Conservation (phyloP, 2,113 vertebrate genomes). For the Circaetus cinerascens region DNA sequence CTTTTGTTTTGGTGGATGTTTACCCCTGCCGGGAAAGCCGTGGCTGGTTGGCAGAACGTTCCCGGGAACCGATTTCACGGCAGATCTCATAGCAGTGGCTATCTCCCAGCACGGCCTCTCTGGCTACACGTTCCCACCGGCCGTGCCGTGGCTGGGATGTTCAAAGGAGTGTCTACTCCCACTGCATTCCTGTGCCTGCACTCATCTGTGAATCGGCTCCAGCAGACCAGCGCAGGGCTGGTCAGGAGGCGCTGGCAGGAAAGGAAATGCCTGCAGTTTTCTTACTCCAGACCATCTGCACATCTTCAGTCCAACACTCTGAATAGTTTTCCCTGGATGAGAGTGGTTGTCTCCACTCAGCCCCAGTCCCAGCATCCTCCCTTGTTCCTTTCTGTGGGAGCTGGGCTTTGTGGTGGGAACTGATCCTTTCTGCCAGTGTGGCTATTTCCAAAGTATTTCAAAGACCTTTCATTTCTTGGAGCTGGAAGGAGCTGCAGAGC, state of each 20-base stretch:
- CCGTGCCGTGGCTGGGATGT: not conserved
- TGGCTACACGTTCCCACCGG: not conserved
- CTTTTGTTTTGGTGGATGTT: slow-evolving; percentile 31
- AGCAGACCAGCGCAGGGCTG: not conserved
- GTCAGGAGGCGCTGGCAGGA: not conserved
- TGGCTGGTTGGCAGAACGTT: slow-evolving; percentile 36
- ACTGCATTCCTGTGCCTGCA: slow-evolving; percentile 38
- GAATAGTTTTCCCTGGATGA: not conserved
- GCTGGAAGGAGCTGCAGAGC: not conserved
- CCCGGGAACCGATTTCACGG: slow-evolving; percentile 53
- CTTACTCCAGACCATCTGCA: not conserved
- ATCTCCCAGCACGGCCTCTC: slow-evolving; percentile 13
- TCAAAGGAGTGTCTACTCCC: slow-evolving; percentile 54
- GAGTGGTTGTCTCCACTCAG: not conserved
- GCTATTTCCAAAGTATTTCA: not conserved
- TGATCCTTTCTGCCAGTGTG: not conserved
- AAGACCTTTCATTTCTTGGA: not conserved
- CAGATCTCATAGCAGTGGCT: slow-evolving; percentile 26
- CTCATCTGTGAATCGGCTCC: not conserved
- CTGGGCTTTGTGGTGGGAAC: not conserved
- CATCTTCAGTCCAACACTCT: not conserved
- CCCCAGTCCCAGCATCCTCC: rapidly evolving
- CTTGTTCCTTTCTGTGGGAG: not conserved
- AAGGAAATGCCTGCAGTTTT: slow-evolving; percentile 16
- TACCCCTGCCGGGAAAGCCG: not conserved